A percentile compares a stretch with the other conserved stretches of the same genome.
Evolutionary conservation across 2,113 vertebrate species (phyloP).

Genomic region (Daphoenositta chrysoptera): DNA sequence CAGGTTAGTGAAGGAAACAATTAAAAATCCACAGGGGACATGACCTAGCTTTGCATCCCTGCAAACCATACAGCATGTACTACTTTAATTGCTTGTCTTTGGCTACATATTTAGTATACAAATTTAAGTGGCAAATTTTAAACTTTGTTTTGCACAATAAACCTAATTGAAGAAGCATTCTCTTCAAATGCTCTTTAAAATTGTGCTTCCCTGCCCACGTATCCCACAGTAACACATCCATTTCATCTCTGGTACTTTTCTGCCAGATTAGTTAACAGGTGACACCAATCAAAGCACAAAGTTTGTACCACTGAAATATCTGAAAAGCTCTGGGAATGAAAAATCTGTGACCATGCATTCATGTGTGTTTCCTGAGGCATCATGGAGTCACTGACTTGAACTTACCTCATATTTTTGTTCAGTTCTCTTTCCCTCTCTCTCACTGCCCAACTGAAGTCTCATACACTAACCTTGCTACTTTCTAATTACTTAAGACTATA

Average conservation of each 20-base stretch:
- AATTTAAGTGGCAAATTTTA: neutral
- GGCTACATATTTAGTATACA: neutral
- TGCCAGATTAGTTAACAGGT: neutral
- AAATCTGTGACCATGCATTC: neutral
- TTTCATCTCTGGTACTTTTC: neutral
- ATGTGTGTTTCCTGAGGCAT: neutral
- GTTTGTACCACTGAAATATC: neutral
- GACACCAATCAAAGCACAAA: neutral
- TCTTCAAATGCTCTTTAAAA: neutral
- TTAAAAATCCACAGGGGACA: neutral
- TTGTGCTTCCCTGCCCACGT: rapidly evolving
- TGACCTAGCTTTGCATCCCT: neutral
- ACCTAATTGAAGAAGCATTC: neutral
- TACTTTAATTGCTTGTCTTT: neutral
- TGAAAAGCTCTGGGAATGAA: neutral
- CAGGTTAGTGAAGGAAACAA: neutral
- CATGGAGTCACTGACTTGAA: neutral
- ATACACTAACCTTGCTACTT: neutral
- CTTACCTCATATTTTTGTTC: neutral
- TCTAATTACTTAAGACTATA: neutral
- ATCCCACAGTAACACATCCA: neutral
- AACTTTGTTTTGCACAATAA: neutral
- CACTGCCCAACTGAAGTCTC: neutral
- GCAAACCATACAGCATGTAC: neutral
- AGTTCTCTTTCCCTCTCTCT: neutral